phyloP scores from a whole-genome alignment of 1,140 invertebrate species.

The Cherax quadricarinatus region DNA sequence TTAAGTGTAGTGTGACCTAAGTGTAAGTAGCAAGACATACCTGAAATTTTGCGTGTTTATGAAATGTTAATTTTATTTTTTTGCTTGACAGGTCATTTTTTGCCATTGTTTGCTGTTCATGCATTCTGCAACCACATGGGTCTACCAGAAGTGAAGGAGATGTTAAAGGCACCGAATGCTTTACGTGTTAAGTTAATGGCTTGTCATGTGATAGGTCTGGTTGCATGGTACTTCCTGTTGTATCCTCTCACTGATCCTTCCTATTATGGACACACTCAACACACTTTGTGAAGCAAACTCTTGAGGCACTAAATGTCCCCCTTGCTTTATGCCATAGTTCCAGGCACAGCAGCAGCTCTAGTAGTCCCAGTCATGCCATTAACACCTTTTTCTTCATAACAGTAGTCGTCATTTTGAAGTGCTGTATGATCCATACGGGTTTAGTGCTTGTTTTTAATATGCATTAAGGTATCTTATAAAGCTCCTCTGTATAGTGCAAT shows the following conservation, averaged over 20 bases:
- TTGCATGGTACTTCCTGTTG: conserved; percentile 87
- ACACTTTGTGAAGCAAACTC: conserved; percentile 37
- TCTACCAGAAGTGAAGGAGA: conserved; percentile 90
- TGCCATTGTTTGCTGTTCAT: conserved; percentile 92
- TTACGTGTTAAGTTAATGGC: conserved; percentile 81
- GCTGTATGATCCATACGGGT: too few species aligned
- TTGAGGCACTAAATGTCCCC: background rate
- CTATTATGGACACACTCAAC: conserved; percentile 83
- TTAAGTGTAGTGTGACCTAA: too few species aligned
- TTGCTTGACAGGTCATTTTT: conserved; percentile 85
- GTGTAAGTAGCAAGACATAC: too few species aligned
- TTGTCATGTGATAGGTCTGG: conserved; percentile 86
- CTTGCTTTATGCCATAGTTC: too few species aligned
- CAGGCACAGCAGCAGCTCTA: background rate
- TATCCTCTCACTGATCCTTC: conserved; percentile 87
- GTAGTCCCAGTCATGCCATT: background rate
- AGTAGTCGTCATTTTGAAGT: too few species aligned
- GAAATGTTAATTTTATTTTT: background rate
- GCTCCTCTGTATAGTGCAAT: too few species aligned
- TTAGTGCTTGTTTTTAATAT: too few species aligned
- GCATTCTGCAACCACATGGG: conserved; percentile 98
- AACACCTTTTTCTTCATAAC: too few species aligned
- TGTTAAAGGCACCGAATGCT: conserved; percentile 83
- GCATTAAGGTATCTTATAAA: too few species aligned
- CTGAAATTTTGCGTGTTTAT: too few species aligned